Conservation (phyloP, 1,140 invertebrate genomes). For the Gryon sp. region DNA sequence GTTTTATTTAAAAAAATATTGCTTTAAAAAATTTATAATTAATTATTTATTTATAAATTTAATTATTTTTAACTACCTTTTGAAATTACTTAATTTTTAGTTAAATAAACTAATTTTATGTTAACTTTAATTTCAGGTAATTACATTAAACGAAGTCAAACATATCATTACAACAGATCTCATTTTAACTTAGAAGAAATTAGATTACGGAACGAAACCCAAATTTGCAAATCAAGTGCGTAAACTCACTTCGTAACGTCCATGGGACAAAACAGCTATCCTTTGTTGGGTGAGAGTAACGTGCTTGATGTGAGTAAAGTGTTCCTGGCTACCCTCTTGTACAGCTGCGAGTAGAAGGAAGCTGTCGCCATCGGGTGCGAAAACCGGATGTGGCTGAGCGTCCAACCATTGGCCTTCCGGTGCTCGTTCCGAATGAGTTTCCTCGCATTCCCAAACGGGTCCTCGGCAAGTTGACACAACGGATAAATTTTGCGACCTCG, state of each 20-base stretch:
- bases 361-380: slow-evolving; percentile 89
- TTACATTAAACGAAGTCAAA: no score
- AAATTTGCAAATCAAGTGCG: background rate
- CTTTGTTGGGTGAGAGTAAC: slow-evolving; percentile 89
- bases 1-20: no score
- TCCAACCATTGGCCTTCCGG: slow-evolving; percentile 91
- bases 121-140: no score
- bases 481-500: slow-evolving; percentile 92
- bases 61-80: no score
- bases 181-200: no score
- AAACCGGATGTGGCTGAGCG: slow-evolving; percentile 89
- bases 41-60: no score
- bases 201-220: slow-evolving; percentile 3
- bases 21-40: no score
- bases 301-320: slow-evolving; percentile 94
- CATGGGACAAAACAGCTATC: slow-evolving; percentile 92
- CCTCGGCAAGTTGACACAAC: slow-evolving; percentile 88
- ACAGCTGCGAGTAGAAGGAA: slow-evolving; percentile 91
- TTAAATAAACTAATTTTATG: no score
- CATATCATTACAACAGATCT: no score
- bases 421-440: slow-evolving; percentile 89
- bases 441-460: slow-evolving; percentile 89
- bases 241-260: slow-evolving; percentile 87
- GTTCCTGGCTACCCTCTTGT: slow-evolving; percentile 88
- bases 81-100: no score